Conservation (phyloP, 2,888 invertebrate species). For the Drosophila diplacantha region DNA sequence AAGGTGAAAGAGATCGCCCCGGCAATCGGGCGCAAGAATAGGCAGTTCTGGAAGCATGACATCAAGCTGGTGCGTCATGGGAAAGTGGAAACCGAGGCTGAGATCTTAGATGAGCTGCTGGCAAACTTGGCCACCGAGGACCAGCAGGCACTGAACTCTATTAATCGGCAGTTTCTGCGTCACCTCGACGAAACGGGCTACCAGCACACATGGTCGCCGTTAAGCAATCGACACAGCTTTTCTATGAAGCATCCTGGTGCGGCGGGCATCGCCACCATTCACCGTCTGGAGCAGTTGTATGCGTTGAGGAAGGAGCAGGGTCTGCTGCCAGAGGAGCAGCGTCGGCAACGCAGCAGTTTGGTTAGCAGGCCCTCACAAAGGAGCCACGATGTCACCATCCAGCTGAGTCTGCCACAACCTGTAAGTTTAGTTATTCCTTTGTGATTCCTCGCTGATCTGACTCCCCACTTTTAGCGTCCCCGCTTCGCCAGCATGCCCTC, state of each 20-base stretch:
- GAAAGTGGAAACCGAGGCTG: slow-evolving; percentile 76
- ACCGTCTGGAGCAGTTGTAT: slow-evolving; percentile 70
- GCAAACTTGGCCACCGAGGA: slow-evolving; percentile 66
- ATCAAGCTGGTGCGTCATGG: slow-evolving; percentile 81
- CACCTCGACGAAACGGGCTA: slow-evolving; percentile 62
- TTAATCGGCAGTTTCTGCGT: slow-evolving; percentile 61
- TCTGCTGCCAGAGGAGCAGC: slow-evolving; percentile 14
- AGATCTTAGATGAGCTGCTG: slow-evolving; percentile 75
- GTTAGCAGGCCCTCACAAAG: slow-evolving; percentile 48
- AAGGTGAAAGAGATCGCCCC: slow-evolving; percentile 84
- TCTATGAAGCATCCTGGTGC: slow-evolving; percentile 29
- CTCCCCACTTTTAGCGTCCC: slow-evolving; percentile 42
- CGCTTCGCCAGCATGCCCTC: slow-evolving; percentile 62
- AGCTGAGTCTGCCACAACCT: slow-evolving; percentile 17
- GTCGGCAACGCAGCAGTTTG: slow-evolving; percentile 35
- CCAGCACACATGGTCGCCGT: slow-evolving; percentile 76
- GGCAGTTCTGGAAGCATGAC: slow-evolving; percentile 82
- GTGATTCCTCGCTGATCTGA: background rate
- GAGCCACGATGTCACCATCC: slow-evolving; percentile 12
- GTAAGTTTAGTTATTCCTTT: slow-evolving; percentile 17
- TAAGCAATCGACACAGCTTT: slow-evolving; percentile 57
- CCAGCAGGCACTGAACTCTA: slow-evolving; percentile 53
- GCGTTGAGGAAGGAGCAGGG: slow-evolving; percentile 35
- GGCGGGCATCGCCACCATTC: slow-evolving; percentile 59
- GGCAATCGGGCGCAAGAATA: slow-evolving; percentile 78